phyloP scores from a whole-genome alignment of 2,888 invertebrate species.

The Acleris literana region DNA sequence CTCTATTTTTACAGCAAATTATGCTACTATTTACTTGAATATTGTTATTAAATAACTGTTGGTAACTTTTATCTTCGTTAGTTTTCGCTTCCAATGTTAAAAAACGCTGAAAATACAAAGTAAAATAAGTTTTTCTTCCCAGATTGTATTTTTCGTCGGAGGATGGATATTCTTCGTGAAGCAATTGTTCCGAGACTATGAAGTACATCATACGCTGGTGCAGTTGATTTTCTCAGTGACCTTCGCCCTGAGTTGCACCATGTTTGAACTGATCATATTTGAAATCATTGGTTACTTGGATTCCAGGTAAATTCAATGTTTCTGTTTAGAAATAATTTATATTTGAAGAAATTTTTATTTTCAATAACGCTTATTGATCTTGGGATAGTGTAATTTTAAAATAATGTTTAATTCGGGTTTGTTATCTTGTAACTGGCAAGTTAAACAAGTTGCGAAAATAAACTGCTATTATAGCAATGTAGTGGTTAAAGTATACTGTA shows the following conservation, averaged over 20 bases:
- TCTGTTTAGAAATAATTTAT: neutral
- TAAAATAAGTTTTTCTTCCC: conserved; percentile 51
- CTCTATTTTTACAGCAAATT: conserved; percentile 2
- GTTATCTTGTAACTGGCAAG: no score
- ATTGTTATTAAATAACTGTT: no score
- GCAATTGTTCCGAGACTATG: conserved; percentile 98
- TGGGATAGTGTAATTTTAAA: no score
- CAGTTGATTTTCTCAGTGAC: conserved; percentile 98
- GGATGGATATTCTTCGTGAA: conserved; percentile 99
- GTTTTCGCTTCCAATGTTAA: neutral
- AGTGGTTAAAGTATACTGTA: no score
- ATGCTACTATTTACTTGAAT: neutral
- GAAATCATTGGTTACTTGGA: conserved; percentile 98
- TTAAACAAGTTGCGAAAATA: no score
- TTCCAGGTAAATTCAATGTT: conserved; percentile 83
- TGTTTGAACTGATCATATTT: conserved; percentile 99
- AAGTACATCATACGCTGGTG: conserved; percentile 96
- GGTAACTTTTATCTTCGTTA: neutral
- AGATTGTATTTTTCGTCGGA: conserved; percentile 97
- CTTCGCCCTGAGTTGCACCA: conserved; percentile 97
- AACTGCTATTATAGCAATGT: no score
- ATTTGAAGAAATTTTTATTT: no score
- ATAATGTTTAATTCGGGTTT: no score
- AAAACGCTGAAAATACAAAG: neutral
- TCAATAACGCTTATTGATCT: no score